Conservation (phyloP, 2,888 invertebrate species). For the Diplolepis rosae region DNA sequence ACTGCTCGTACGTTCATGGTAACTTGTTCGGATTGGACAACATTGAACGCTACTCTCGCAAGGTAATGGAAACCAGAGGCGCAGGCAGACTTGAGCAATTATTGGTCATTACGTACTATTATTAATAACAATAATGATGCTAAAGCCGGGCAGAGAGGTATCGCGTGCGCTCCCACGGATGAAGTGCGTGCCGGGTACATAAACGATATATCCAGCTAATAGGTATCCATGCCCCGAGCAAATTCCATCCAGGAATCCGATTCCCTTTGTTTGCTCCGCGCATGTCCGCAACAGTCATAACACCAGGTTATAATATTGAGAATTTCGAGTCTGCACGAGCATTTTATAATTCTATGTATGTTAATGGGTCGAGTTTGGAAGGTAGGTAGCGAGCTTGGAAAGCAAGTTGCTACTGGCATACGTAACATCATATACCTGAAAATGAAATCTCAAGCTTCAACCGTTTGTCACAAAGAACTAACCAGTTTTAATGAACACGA, state of each 20-base stretch:
- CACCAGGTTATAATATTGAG: conserved; percentile 11
- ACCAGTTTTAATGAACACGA: not conserved
- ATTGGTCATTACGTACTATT: conserved; percentile 71
- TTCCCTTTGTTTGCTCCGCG: conserved; percentile 47
- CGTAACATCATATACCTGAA: not conserved
- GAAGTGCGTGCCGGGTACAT: conserved; percentile 69
- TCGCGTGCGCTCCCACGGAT: conserved; percentile 74
- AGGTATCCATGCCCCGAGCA: conserved; percentile 70
- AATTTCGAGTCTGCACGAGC: conserved; percentile 28
- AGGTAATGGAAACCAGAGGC: conserved; percentile 68
- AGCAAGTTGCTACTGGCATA: conserved; percentile 10
- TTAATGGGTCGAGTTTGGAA: conserved; percentile 33
- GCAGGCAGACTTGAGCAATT: conserved; percentile 72
- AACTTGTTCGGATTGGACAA: conserved; percentile 28
- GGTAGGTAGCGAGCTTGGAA: not conserved
- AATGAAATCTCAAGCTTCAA: conserved; percentile 3
- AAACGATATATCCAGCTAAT: conserved; percentile 71
- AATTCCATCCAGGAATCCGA: conserved; percentile 61
- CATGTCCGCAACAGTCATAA: conserved; percentile 39
- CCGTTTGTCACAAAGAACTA: conserved; percentile 23
- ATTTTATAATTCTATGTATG: conserved; percentile 41
- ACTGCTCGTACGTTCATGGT: conserved; percentile 40
- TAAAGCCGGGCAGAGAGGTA: conserved; percentile 57
- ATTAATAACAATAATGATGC: conserved; percentile 71
- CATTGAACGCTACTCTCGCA: conserved; percentile 43